Evolutionary conservation across 2,888 invertebrate species (phyloP).

Genomic region (Agonum fuliginosum): DNA sequence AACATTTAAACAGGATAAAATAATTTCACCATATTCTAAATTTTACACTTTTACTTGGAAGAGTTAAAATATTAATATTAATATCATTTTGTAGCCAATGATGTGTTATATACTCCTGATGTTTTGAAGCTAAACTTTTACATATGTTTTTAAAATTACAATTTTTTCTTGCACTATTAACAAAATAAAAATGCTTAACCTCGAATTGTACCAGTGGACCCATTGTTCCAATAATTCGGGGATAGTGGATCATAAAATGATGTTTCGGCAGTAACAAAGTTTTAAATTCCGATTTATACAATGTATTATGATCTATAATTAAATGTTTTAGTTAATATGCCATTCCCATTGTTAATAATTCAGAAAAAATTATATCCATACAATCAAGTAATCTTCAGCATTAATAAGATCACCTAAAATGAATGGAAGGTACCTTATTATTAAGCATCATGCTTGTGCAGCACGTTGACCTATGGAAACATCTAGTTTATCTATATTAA

Average conservation of each 20-base stretch:
- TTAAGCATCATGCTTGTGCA: conserved; percentile 12
- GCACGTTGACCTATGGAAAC: conserved; percentile 10
- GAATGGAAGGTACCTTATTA: not conserved
- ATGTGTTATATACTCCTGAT: not conserved
- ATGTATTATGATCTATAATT: not conserved
- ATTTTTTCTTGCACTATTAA: conserved; percentile 5
- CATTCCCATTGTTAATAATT: not conserved
- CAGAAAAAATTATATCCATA: conserved; percentile 8
- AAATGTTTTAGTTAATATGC: not conserved
- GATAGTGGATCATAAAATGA: conserved; percentile 1
- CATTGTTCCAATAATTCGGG: not conserved
- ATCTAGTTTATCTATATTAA: not conserved
- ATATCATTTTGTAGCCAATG: conserved; percentile 7
- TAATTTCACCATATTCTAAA: not conserved
- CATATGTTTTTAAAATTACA: conserved; percentile 1
- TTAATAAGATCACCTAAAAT: not conserved
- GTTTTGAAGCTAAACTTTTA: not conserved
- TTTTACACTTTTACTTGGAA: not conserved
- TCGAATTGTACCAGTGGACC: conserved; percentile 4
- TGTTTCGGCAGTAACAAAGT: not conserved
- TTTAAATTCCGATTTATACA: conserved; percentile 3
- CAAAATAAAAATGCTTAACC: not conserved
- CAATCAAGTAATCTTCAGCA: conserved; percentile 2
- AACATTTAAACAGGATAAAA: too few relatives aligned
- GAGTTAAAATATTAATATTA: not conserved